Evolutionary conservation across 2,888 invertebrate species (phyloP), one percentile per base, ranked within the genome.

Genomic region (Mactromeris polynyma): DNA sequence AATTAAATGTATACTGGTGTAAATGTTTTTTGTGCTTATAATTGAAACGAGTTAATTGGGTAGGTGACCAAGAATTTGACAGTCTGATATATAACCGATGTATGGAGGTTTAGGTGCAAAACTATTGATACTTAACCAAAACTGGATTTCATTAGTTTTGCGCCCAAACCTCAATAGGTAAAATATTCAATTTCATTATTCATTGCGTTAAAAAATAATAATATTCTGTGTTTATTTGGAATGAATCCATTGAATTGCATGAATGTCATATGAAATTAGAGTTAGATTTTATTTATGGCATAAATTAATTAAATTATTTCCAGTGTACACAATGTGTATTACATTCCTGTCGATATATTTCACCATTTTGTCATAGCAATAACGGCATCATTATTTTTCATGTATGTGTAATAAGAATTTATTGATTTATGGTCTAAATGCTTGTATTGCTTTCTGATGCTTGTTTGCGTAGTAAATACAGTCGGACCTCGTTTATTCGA

Each of bases 161-260:
- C n/a, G n/a, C n/a, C n/a, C n/a, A n/a, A n/a, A n/a, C n/a, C n/a
- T n/a, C n/a, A n/a, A n/a, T n/a, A n/a, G n/a, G n/a, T n/a, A n/a
- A n/a, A n/a, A n/a, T n/a, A n/a, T n/a, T n/a, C n/a, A n/a, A n/a
- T n/a, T n/a, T n/a, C n/a, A n/a, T n/a, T n/a, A n/a, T n/a, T n/a
- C n/a, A n/a, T n/a, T n/a, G n/a, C n/a, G n/a, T n/a, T n/a, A n/a
- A n/a, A n/a, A n/a, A n/a, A n/a, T n/a, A n/a, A n/a, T n/a, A n/a
- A n/a, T n/a, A n/a, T n/a, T n/a, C n/a, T n/a, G 58, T n/a, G n/a
- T 58, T 58, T 58, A 58, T 58, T 58, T 58, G 58, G 58, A 21
- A n/a, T 58, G 58, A 7, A n/a, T 58, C 58, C 21, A n/a, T 58
- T n/a, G n/a, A n/a, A 58, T 58, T 19, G 58, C 21, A 7, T 58